These are phyloP conservation scores for Euphysa ruthae DNA, from an alignment of 30 jellyfish, hydroid and myxozoan genomes.

Conservation along the genomic window DNA sequence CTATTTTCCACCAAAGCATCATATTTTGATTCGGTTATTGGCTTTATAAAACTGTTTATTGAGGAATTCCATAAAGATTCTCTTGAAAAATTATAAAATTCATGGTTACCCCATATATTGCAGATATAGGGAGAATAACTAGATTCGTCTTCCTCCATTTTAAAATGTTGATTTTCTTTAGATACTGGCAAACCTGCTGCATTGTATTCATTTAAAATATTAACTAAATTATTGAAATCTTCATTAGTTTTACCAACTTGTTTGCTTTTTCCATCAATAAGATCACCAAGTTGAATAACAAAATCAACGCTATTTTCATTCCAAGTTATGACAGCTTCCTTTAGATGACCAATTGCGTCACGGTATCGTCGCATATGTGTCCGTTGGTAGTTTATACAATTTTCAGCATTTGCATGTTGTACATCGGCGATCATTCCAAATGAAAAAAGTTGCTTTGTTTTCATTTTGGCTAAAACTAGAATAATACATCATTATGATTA, in stretches of 20 bases:
- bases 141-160: background rate
- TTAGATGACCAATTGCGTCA: constrained; percentile 36
- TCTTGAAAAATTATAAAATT: constrained; percentile 73
- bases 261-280: constrained; percentile 67
- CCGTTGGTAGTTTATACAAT: constrained; percentile 33
- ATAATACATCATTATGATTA: too few species aligned
- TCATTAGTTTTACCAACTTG: constrained; percentile 8
- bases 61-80: constrained; percentile 36
- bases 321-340: constrained; percentile 59
- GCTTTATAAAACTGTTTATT: constrained; percentile 43
- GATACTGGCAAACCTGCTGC: constrained; percentile 25
- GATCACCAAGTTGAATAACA: constrained; percentile 77
- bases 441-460: background rate
- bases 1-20: background rate
- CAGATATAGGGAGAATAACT: constrained; percentile 43
- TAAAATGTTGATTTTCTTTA: background rate
- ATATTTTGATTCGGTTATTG: background rate
- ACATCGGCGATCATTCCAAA: constrained; percentile 83
- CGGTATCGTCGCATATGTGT: constrained; percentile 60
- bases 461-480: too few species aligned
- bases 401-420: constrained; percentile 65
- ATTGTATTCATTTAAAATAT: constrained; percentile 13
- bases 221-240: constrained; percentile 24
- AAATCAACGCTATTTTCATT: constrained; percentile 40
- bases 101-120: constrained; percentile 96